Evolutionary conservation across 1,140 invertebrate genomes (phyloP).

Genomic region (Diorhabda sublineata): DNA sequence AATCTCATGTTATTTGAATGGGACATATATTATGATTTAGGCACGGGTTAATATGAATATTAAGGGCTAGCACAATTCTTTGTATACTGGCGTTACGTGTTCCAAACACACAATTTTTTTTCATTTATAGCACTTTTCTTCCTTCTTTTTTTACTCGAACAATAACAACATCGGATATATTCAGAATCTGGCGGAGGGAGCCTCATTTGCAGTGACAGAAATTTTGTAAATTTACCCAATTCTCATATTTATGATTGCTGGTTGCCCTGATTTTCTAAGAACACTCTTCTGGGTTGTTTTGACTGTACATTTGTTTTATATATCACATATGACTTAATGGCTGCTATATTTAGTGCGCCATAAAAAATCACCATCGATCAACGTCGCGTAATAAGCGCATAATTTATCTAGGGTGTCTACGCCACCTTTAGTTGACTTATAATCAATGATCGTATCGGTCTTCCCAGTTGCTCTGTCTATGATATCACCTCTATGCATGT

Average conservation of each 20-base stretch:
- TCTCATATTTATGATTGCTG: not conserved
- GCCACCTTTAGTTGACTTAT: too few relatives aligned
- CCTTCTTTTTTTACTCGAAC: not conserved
- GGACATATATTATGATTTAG: too few relatives aligned
- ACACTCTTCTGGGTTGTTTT: not conserved
- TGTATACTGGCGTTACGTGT: not conserved
- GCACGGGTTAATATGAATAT: too few relatives aligned
- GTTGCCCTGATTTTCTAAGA: not conserved
- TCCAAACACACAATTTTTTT: conserved; percentile 8
- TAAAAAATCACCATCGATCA: too few relatives aligned
- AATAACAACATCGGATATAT: not conserved
- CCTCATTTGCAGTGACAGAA: not conserved
- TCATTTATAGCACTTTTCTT: not conserved
- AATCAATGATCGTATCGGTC: too few relatives aligned
- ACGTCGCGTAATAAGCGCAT: too few relatives aligned
- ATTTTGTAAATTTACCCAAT: not conserved
- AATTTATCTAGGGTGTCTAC: too few relatives aligned
- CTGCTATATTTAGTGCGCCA: too few relatives aligned
- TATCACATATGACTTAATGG: not conserved
- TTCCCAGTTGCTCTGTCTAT: too few relatives aligned
- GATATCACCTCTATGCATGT: too few relatives aligned
- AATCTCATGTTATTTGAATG: too few relatives aligned
- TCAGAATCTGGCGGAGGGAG: not conserved
- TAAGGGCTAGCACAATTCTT: too few relatives aligned
- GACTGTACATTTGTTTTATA: not conserved